These are phyloP conservation scores for Sebastiscus albofasciatus DNA, from an alignment of 2,797 vertebrate genomes.

Conservation along the genomic window DNA sequence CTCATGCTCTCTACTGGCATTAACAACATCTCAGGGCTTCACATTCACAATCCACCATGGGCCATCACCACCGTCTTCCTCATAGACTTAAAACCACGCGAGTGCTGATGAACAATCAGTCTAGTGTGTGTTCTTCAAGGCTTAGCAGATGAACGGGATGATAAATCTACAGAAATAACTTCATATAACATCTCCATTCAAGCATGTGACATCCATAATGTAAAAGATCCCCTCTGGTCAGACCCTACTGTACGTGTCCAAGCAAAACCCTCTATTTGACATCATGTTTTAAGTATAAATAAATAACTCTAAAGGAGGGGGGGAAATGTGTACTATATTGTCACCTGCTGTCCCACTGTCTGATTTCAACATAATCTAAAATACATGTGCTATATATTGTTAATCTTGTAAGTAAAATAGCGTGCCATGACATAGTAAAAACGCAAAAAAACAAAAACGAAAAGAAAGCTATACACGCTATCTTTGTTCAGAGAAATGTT, in stretches of 20 bases:
- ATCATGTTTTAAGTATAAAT: conserved; percentile 51
- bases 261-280: conserved; percentile 47
- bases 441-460: conserved; percentile 36
- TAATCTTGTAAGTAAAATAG: conserved; percentile 78
- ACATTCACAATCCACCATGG: conserved; percentile 34
- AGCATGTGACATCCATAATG: conserved; percentile 13
- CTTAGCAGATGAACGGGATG: conserved; percentile 24
- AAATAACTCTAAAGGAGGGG: conserved; percentile 26
- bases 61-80: conserved; percentile 48
- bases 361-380: conserved; percentile 72
- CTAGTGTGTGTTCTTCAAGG: conserved; percentile 21
- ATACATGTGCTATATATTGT: conserved; percentile 78
- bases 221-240: conserved; percentile 47
- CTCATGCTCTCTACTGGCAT: conserved; percentile 49
- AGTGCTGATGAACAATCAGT: conserved; percentile 52
- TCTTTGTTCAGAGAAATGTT: conserved; percentile 68
- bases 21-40: conserved; percentile 78
- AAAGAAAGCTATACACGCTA: conserved; percentile 42
- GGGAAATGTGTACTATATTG: conserved; percentile 55
- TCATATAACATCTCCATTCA: conserved; percentile 32
- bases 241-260: conserved; percentile 48
- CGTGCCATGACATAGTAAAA: conserved; percentile 57
- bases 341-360: conserved; percentile 68
- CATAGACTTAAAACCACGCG: conserved; percentile 24
- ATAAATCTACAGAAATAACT: conserved; percentile 1